Evolutionary conservation across 2,797 vertebrate genomes (phyloP).

Genomic region (Neoniphon sammara): DNA sequence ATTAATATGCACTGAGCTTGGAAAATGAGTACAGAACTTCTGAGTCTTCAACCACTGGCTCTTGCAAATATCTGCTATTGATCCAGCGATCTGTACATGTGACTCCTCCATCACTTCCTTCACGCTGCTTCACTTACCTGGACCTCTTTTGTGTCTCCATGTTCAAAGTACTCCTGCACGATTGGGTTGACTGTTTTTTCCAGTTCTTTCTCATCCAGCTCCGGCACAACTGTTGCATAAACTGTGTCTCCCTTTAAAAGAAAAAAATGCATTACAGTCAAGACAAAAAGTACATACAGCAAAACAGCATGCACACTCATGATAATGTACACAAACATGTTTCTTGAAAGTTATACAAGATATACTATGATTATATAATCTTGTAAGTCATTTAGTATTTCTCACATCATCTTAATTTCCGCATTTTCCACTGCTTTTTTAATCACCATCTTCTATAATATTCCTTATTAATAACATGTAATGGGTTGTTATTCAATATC

Average conservation of each 20-base stretch:
- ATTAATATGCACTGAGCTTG: neutral
- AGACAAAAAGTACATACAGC: neutral
- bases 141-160: constrained; percentile 90
- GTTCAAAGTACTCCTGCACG: constrained; percentile 91
- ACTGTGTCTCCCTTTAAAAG: constrained; percentile 85
- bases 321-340: neutral
- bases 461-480: too few relatives aligned
- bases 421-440: too few relatives aligned
- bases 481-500: too few relatives aligned
- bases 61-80: neutral
- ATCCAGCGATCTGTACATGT: neutral
- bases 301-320: neutral
- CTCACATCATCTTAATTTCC: too few relatives aligned
- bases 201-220: constrained; percentile 86
- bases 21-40: neutral
- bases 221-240: constrained; percentile 88
- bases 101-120: neutral
- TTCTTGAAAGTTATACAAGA: too few relatives aligned
- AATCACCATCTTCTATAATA: too few relatives aligned
- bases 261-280: neutral
- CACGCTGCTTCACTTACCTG: constrained; percentile 74
- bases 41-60: neutral
- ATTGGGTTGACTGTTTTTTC: constrained; percentile 90
- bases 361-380: too few relatives aligned
- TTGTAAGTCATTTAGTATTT: too few relatives aligned